Percentiles rank a stretch among this genome's conserved stretches.
phyloP scores from a whole-genome alignment of 35 echinoderm and acorn worm genomes.

The Strongylocentrotus purpuratus region DNA sequence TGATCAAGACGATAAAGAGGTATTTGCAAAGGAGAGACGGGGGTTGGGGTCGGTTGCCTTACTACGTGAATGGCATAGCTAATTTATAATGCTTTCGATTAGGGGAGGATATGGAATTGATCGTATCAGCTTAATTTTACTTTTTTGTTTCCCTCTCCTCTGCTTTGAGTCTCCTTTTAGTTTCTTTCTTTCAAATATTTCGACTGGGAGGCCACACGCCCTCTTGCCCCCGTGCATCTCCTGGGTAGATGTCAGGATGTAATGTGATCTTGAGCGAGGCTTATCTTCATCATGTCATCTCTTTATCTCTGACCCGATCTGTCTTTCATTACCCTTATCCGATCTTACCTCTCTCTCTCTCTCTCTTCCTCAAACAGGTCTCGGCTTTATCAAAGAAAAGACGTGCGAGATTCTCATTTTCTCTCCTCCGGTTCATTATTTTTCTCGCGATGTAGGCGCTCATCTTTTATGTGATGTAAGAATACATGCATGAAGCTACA shows the following conservation, averaged over 20 bases:
- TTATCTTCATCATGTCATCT: slow-evolving; percentile 12
- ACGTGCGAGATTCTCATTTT: not conserved
- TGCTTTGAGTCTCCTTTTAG: not conserved
- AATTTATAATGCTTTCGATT: too few relatives aligned
- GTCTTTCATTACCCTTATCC: slow-evolving; percentile 9
- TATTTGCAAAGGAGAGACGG: too few relatives aligned
- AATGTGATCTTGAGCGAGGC: not conserved
- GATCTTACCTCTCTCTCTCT: not conserved
- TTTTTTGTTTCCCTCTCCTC: not conserved
- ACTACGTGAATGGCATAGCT: too few relatives aligned
- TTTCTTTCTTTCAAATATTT: too few relatives aligned
- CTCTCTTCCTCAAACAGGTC: not conserved
- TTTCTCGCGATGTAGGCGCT: not conserved
- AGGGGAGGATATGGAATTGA: too few relatives aligned
- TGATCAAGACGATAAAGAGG: too few relatives aligned
- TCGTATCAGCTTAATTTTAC: not conserved
- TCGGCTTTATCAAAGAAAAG: slow-evolving; percentile 4
- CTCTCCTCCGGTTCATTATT: not conserved
- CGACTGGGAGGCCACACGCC: too few relatives aligned
- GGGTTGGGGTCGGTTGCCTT: too few relatives aligned
- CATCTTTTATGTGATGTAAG: not conserved
- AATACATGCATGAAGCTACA: too few relatives aligned
- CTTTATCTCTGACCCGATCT: slow-evolving; percentile 2
- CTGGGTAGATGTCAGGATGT: not conserved
- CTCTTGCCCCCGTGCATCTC: not conserved